These are phyloP conservation scores for Smithornis capensis DNA, from an alignment of 2,113 vertebrate genomes.

Conservation along the genomic window DNA sequence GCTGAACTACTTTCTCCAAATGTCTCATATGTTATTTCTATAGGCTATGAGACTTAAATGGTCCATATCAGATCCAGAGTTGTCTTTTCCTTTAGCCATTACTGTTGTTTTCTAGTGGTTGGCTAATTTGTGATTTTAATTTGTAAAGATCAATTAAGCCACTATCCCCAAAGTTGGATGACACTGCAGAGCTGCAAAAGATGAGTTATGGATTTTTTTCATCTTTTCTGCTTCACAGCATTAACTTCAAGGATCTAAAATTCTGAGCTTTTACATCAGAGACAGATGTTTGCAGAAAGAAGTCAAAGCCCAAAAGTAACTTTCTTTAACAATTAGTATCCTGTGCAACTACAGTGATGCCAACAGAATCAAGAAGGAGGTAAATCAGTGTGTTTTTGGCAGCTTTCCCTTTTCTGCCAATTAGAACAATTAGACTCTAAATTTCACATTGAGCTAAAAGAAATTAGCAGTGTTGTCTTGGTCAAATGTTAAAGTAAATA, in stretches of 20 bases:
- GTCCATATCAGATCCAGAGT: background rate
- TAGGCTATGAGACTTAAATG: background rate
- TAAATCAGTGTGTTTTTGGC: constrained; percentile 20
- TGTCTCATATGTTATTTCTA: background rate
- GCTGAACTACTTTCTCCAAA: background rate
- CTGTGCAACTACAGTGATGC: background rate
- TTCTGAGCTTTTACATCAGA: background rate
- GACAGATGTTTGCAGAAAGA: background rate
- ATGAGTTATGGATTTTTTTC: constrained; percentile 25
- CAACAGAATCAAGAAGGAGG: background rate
- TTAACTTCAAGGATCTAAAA: constrained; percentile 1
- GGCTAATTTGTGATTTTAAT: constrained; percentile 20
- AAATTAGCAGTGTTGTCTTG: constrained; percentile 28
- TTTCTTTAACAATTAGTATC: constrained; percentile 4
- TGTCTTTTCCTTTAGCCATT: background rate
- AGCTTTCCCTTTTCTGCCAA: constrained; percentile 8
- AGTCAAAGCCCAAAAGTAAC: background rate
- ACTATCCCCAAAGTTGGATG: background rate
- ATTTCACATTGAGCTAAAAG: constrained; percentile 19
- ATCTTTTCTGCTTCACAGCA: background rate
- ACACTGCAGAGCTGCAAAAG: background rate
- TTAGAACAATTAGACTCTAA: constrained; percentile 38
- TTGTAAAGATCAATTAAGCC: constrained; percentile 17
- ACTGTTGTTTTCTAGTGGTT: background rate
- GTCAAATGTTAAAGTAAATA: constrained; percentile 52